Percentiles rank a stretch among this genome's conserved stretches.
Conservation (phyloP, 2,888 invertebrate genomes). For the Spisula subtruncata region DNA sequence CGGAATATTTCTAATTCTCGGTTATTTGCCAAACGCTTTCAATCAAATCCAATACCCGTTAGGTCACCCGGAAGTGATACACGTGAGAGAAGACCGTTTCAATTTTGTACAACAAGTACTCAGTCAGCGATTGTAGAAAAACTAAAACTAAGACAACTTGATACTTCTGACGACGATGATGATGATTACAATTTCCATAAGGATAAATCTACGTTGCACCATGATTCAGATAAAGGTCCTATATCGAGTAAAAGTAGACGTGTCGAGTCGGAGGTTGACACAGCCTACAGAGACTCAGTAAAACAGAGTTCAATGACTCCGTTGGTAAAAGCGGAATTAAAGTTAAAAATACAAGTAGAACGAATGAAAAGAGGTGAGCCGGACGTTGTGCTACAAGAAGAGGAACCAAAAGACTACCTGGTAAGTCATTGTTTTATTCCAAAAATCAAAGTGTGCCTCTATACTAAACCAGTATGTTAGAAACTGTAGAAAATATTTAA, state of each 20-base stretch:
- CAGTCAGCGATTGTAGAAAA: not conserved
- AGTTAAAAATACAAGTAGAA: conserved; percentile 47
- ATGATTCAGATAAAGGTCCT: not conserved
- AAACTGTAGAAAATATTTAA: too few species aligned
- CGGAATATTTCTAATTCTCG: not conserved
- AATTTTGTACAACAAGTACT: not conserved
- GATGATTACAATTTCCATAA: too few species aligned
- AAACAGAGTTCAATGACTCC: conserved; percentile 36
- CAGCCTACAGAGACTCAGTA: conserved; percentile 37
- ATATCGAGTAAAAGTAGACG: not conserved
- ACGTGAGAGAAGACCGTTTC: not conserved
- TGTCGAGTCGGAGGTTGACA: conserved; percentile 27
- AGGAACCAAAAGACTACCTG: conserved; percentile 43
- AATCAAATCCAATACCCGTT: not conserved
- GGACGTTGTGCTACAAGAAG: conserved; percentile 43
- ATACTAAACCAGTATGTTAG: too few species aligned
- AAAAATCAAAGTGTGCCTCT: too few species aligned
- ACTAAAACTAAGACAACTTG: not conserved
- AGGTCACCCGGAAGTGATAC: not conserved
- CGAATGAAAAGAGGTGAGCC: conserved; percentile 47
- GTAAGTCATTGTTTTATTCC: conserved; percentile 17
- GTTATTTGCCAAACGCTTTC: not conserved
- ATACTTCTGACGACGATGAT: not conserved
- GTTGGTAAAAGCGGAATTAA: conserved; percentile 53
- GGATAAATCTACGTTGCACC: too few species aligned